These are phyloP conservation scores for Drosophila arawakana DNA, from an alignment of 1,140 invertebrate species.

Conservation along the genomic window DNA sequence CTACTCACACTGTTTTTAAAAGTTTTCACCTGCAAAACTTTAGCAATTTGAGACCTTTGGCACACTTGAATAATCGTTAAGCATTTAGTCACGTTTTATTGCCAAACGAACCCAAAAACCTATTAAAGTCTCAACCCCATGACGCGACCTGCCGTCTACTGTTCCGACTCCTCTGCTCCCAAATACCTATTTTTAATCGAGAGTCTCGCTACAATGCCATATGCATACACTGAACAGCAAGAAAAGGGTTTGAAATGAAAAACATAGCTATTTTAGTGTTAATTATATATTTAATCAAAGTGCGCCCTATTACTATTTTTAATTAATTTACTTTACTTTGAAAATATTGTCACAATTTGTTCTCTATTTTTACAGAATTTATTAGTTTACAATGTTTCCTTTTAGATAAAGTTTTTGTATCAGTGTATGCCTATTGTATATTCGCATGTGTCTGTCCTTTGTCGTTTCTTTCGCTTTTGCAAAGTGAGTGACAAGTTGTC, in stretches of 20 bases:
- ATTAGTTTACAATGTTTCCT: too few relatives aligned
- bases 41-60: slow-evolving; percentile 51
- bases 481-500: slow-evolving; percentile 60
- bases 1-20: slow-evolving; percentile 17
- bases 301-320: too few relatives aligned
- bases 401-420: too few relatives aligned
- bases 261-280: too few relatives aligned
- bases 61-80: slow-evolving; percentile 67
- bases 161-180: neutral
- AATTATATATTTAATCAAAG: too few relatives aligned
- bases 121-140: slow-evolving; percentile 22
- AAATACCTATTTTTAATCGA: neutral
- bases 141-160: neutral
- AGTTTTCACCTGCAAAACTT: slow-evolving; percentile 49
- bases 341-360: too few relatives aligned
- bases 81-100: slow-evolving; percentile 68
- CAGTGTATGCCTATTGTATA: neutral
- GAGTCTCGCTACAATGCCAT: neutral
- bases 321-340: too few relatives aligned
- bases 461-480: slow-evolving; percentile 11
- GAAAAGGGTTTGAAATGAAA: too few relatives aligned
- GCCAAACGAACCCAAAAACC: slow-evolving; percentile 36
- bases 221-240: neutral
- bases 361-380: too few relatives aligned
- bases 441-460: slow-evolving; percentile 12